Evolutionary conservation across 2,797 vertebrate species (phyloP), one percentile per base, ranked within the genome.

Genomic region (Galago senegalensis): DNA sequence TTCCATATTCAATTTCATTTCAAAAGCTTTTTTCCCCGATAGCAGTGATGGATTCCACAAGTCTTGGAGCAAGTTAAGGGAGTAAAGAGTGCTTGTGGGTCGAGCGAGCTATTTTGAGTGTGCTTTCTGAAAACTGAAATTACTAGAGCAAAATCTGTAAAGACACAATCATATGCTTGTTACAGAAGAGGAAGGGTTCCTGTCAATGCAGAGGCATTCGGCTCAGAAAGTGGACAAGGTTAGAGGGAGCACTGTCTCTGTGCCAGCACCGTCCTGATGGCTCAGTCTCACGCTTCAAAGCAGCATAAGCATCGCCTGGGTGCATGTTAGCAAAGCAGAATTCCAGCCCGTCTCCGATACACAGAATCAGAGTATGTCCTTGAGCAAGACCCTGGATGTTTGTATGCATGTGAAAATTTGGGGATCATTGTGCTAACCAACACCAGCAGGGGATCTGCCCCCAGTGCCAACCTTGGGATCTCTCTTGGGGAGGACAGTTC

Each of bases 111-210:
- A 90, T 97, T 98, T 76, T 97, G 93, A 96, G 53, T 89, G 69
- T 96, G 37, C 34, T 16, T 95, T 95, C 72, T 72, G 79, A 92
- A 96, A 91, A 91, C 80, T 85, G 40, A 97, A 96, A 97, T 90
- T 93, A 92, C 60, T 87, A 73, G 77, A 94, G 83, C 72, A 91
- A 96, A 96, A 91, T 79, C 89, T 93, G 37, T 86, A 87, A 95
- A 94, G 75, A 37, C 37, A 81, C 94, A 89, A 20, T 72, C 43
- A 83, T 89, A 80, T 88, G 94, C 87, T 89, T 97, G 56, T 93
- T 93, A 61, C 93, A 79, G 34, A 56, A 97, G 46, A 53, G 16
- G 84, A 98, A 96, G 88, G 95, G 98, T 89, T 91, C 93, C 81
- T 80, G 89, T 89, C 97, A 97, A 98, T 93, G 89, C 96, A 56